These are phyloP conservation scores for Sebastiscus tertius DNA, from an alignment of 2,797 vertebrate genomes.

Conservation along the genomic window DNA sequence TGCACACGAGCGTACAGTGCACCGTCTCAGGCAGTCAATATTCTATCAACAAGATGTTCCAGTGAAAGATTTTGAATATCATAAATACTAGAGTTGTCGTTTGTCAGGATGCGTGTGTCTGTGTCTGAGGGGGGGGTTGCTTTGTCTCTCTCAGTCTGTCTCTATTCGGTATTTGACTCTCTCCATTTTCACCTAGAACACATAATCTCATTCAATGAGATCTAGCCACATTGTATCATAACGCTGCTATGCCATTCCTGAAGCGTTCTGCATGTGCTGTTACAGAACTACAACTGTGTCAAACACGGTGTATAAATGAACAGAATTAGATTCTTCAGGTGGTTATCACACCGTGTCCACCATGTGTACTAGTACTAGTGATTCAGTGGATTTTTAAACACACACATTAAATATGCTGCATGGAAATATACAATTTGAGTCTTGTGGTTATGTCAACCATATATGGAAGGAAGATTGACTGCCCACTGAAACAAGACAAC, in stretches of 20 bases:
- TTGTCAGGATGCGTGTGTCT: not conserved
- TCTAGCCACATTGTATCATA: not conserved
- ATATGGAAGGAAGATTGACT: not conserved
- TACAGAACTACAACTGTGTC: not conserved
- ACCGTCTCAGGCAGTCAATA: slow-evolving; percentile 5
- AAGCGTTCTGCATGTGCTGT: not conserved
- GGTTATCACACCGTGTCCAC: not conserved
- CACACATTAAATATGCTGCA: not conserved
- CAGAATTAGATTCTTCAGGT: not conserved
- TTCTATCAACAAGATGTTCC: slow-evolving; percentile 4
- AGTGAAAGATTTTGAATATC: not conserved
- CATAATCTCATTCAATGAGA: not conserved
- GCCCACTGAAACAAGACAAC: not conserved
- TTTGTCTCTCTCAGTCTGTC: not conserved
- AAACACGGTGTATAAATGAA: not conserved
- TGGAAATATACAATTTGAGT: not conserved
- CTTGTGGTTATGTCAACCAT: not conserved
- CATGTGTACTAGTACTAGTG: not conserved
- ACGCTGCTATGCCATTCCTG: not conserved
- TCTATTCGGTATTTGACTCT: not conserved
- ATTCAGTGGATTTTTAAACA: not conserved
- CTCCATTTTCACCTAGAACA: not conserved
- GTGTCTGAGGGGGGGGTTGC: not conserved
- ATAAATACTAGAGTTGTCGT: not conserved
- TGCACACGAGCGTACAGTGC: not conserved